Percentiles rank a stretch among this genome's conserved stretches.
Evolutionary conservation across 2,113 vertebrate genomes (phyloP).

Genomic region (Acanthochromis polyacanthus): DNA sequence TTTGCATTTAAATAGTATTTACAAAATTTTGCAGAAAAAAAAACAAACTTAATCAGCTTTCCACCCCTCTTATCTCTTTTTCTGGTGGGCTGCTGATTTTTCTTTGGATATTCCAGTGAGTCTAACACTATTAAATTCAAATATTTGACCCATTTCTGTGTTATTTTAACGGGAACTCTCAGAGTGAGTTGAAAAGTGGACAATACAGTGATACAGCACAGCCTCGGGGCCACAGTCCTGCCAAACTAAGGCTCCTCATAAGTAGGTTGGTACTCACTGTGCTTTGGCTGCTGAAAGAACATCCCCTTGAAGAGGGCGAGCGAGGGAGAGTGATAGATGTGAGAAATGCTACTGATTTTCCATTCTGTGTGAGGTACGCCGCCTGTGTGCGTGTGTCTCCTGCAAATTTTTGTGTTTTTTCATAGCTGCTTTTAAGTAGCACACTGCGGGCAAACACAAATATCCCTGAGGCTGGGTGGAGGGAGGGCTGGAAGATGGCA

Average conservation of each 20-base stretch:
- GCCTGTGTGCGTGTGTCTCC: slow-evolving; percentile 35
- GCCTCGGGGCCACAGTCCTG: slow-evolving; percentile 44
- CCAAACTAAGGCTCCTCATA: slow-evolving; percentile 32
- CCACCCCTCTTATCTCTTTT: too few relatives aligned
- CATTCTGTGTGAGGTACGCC: slow-evolving; percentile 61
- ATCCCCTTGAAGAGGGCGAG: slow-evolving; percentile 49
- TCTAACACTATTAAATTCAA: not conserved
- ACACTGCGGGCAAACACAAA: slow-evolving; percentile 75
- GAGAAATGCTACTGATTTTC: slow-evolving; percentile 64
- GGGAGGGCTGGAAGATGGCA: slow-evolving; percentile 61
- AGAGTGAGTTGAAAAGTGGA: slow-evolving; percentile 50
- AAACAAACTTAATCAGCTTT: too few relatives aligned
- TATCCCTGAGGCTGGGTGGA: slow-evolving; percentile 58
- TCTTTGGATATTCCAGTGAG: too few relatives aligned
- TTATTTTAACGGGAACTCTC: slow-evolving; percentile 27
- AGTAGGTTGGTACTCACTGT: slow-evolving; percentile 39
- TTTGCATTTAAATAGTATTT: too few relatives aligned
- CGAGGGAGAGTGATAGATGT: slow-evolving; percentile 48
- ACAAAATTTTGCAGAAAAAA: too few relatives aligned
- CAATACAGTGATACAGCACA: slow-evolving; percentile 29
- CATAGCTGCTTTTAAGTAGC: slow-evolving; percentile 62
- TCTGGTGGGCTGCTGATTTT: too few relatives aligned
- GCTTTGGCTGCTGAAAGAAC: slow-evolving; percentile 56
- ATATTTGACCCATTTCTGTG: slow-evolving; percentile 1
- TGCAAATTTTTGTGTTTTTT: slow-evolving; percentile 40